These are phyloP conservation scores for Pollachius pollachius DNA, from an alignment of 2,113 vertebrate genomes.

Conservation along the genomic window DNA sequence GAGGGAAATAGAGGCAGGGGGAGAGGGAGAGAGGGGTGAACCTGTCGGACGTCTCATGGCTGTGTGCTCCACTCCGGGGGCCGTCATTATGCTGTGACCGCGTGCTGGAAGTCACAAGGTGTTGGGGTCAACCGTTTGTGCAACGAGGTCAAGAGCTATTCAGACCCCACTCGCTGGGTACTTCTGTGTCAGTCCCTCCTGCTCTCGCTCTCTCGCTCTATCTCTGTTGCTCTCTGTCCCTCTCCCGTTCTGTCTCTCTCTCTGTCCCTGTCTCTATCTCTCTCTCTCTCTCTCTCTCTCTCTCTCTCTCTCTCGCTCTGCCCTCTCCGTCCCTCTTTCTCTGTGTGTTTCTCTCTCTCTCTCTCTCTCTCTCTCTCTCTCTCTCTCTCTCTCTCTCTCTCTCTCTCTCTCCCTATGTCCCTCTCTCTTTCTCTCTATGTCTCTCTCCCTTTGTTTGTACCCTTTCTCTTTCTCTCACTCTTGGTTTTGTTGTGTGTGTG, in stretches of 20 bases:
- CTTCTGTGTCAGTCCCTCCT: slow-evolving; percentile 7
- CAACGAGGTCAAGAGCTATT: slow-evolving; percentile 51
- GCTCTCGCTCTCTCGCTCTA: slow-evolving; percentile 1
- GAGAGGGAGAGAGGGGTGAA: slow-evolving; percentile 41
- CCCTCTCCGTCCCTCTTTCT: slow-evolving; percentile 21
- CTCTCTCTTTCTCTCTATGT: not conserved
- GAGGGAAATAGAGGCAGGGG: not conserved
- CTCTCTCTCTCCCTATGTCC: no score
- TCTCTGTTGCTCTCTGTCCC: slow-evolving; percentile 8
- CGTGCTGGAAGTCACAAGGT: slow-evolving; percentile 35
- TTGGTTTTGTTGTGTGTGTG: no score
- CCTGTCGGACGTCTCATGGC: slow-evolving; percentile 54
- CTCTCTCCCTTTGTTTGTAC: not conserved
- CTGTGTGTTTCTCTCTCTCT: slow-evolving; percentile 1
- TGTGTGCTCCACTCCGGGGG: slow-evolving; percentile 29
- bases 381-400: no score
- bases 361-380: slow-evolving; percentile 10
- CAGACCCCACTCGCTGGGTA: slow-evolving; percentile 28
- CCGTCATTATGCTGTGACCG: slow-evolving; percentile 48
- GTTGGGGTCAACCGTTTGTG: slow-evolving; percentile 50
- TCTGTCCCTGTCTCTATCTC: no score
- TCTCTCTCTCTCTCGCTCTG: not conserved
- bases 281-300: no score
- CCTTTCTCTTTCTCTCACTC: no score
- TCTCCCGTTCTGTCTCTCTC: slow-evolving; percentile 6